Percentiles rank a stretch among this genome's conserved stretches.
Evolutionary conservation across 2,797 vertebrate species (phyloP).

Genomic region (Lacerta viridis): DNA sequence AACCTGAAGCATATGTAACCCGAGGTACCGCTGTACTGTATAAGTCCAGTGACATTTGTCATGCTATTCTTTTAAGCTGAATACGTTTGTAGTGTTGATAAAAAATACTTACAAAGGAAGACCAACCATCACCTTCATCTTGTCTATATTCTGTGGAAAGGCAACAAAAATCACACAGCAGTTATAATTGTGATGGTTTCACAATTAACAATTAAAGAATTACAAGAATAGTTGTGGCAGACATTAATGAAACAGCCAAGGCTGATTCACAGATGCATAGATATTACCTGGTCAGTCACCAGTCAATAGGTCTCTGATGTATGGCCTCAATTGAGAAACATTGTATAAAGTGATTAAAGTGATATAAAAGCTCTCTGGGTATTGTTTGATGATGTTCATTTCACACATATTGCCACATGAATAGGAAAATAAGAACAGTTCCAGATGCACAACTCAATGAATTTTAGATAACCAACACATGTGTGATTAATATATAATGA

Average conservation of each 20-base stretch:
- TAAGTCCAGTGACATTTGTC: neutral
- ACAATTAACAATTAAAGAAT: neutral
- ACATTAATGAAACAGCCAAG: neutral
- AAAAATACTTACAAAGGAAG: slow-evolving; percentile 82
- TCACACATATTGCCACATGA: neutral
- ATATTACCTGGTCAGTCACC: neutral
- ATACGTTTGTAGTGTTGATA: neutral
- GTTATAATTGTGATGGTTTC: neutral
- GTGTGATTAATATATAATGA: neutral
- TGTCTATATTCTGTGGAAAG: slow-evolving; percentile 71
- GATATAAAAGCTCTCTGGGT: neutral
- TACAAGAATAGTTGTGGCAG: neutral
- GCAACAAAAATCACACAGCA: slow-evolving; percentile 10
- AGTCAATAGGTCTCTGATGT: too few species aligned
- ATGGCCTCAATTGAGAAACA: neutral
- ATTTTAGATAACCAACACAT: neutral
- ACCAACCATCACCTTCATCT: slow-evolving; percentile 78
- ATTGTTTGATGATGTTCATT: neutral
- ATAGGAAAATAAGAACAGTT: neutral
- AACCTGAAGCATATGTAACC: too few species aligned
- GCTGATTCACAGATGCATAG: neutral
- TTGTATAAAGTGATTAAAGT: neutral
- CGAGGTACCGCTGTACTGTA: too few species aligned
- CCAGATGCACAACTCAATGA: neutral
- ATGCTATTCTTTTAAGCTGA: neutral